These are phyloP conservation scores for Pelochelys cantorii DNA, from an alignment of 2,797 vertebrate species.

Conservation along the genomic window DNA sequence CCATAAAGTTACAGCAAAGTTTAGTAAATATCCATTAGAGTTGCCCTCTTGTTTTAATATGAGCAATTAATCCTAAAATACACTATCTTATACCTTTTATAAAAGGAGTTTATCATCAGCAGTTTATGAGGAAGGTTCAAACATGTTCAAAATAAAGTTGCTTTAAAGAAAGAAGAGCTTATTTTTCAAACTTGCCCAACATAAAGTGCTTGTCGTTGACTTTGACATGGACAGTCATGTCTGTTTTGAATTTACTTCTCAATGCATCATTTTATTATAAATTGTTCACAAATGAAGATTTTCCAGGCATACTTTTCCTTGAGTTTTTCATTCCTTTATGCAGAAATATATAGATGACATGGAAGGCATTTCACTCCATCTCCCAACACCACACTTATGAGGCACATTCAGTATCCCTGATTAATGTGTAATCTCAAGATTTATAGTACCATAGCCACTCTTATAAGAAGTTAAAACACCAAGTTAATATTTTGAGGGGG, in stretches of 20 bases:
- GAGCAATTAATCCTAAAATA: not conserved
- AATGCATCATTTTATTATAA: not conserved
- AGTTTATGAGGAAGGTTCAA: not conserved
- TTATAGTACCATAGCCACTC: not conserved
- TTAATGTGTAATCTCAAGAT: not conserved
- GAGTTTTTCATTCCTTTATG: not conserved
- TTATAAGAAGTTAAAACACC: not conserved
- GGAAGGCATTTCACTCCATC: not conserved
- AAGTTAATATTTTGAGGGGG: not conserved
- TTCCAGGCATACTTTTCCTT: not conserved
- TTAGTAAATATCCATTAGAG: not conserved
- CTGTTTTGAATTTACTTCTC: not conserved
- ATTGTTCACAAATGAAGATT: not conserved
- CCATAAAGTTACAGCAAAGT: not conserved
- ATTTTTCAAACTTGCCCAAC: accelerated
- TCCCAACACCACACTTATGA: not conserved
- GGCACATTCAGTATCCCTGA: not conserved
- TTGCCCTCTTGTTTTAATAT: not conserved
- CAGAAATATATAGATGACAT: not conserved
- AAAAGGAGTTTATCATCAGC: not conserved
- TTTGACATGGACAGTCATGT: not conserved
- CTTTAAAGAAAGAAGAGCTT: not conserved
- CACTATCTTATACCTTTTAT: not conserved
- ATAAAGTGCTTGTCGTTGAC: not conserved
- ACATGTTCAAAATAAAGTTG: not conserved